Evolutionary conservation across 2,113 vertebrate genomes (phyloP).

Genomic region (Crotophaga sulcirostris): DNA sequence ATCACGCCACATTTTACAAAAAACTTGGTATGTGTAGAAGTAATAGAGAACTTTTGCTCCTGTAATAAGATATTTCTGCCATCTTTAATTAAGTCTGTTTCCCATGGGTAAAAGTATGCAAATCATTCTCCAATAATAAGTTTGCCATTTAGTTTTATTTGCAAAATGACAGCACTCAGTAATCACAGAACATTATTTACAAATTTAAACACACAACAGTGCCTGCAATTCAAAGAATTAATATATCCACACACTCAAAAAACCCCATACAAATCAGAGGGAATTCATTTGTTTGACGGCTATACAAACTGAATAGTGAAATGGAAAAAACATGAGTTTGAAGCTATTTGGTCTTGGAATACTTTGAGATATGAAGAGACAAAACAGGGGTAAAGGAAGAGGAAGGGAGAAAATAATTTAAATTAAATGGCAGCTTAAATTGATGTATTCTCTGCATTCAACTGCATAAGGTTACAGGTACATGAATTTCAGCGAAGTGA

Average conservation of each 20-base stretch:
- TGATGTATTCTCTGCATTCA: not conserved
- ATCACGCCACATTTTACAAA: rapidly evolving
- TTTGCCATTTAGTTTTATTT: constrained; percentile 21
- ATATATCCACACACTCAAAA: not conserved
- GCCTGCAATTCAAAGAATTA: constrained; percentile 5
- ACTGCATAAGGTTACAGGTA: not conserved
- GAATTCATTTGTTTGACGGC: constrained; percentile 23
- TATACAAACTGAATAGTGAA: not conserved
- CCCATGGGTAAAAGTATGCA: not conserved
- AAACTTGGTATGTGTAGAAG: not conserved
- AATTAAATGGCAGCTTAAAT: not conserved
- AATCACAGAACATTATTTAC: not conserved
- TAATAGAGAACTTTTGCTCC: not conserved
- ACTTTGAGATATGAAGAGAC: not conserved
- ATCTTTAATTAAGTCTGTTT: not conserved
- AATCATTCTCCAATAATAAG: not conserved
- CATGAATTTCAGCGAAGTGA: not conserved
- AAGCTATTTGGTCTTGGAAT: not conserved
- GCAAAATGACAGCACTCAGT: not conserved
- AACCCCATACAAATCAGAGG: not conserved
- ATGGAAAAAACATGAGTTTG: not conserved
- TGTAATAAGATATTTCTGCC: not conserved
- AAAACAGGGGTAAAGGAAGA: not conserved
- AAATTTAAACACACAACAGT: constrained; percentile 12
- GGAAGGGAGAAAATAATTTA: not conserved